phyloP scores from a whole-genome alignment of 2,888 invertebrate genomes.

The Hipparchia sbordonii region DNA sequence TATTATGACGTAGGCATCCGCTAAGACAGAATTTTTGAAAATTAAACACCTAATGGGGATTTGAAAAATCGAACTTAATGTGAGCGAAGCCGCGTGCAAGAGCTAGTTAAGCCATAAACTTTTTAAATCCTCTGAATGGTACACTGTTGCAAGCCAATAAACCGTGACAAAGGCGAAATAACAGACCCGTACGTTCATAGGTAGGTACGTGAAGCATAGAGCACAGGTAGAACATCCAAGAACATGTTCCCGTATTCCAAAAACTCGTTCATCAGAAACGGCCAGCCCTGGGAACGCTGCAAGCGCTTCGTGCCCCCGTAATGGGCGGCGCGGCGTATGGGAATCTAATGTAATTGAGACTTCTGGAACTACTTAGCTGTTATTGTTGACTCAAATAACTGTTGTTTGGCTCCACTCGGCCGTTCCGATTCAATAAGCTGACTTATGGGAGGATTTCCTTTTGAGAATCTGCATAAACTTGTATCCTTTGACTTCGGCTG shows the following conservation, averaged over 20 bases:
- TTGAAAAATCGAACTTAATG: too few species aligned
- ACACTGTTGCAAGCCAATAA: too few species aligned
- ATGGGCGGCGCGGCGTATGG: conserved; percentile 68
- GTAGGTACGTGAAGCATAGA: conserved; percentile 5
- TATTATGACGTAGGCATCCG: too few species aligned
- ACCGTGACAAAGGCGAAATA: too few species aligned
- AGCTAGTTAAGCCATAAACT: too few species aligned
- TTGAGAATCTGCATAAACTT: conserved; percentile 6
- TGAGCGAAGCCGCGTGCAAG: too few species aligned
- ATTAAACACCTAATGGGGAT: too few species aligned
- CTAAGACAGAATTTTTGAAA: too few species aligned
- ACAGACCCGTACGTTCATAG: too few species aligned
- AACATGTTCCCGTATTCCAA: conserved; percentile 28
- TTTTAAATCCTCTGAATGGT: too few species aligned
- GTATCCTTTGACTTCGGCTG: not conserved
- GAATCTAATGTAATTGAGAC: conserved; percentile 67
- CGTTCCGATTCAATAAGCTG: conserved; percentile 30
- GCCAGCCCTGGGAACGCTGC: conserved; percentile 51
- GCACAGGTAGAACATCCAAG: not conserved
- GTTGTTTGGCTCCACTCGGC: conserved; percentile 43
- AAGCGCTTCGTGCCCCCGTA: conserved; percentile 68
- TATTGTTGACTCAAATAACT: conserved; percentile 60
- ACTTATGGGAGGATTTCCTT: not conserved
- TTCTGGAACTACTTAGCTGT: conserved; percentile 58
- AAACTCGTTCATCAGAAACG: conserved; percentile 33